Evolutionary conservation across 2,113 vertebrate genomes (phyloP).

Genomic region (Rhineura floridana): DNA sequence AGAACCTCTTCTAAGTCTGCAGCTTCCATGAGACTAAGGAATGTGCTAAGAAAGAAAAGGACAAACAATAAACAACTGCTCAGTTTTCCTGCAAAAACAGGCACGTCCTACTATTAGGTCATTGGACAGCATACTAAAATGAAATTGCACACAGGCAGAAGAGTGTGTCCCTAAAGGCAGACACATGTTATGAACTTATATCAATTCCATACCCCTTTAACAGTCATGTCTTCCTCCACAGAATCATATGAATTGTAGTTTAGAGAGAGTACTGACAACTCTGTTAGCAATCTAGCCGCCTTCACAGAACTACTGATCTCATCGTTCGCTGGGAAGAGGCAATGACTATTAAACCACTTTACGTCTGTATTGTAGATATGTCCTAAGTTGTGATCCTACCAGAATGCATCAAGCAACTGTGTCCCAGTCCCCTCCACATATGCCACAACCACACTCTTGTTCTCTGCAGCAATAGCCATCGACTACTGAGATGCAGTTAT

Average conservation of each 20-base stretch:
- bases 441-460: no score
- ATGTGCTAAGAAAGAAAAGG: conserved; percentile 76
- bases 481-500: no score
- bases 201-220: neutral
- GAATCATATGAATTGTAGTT: neutral
- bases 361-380: no score
- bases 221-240: neutral
- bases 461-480: no score
- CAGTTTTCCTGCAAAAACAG: neutral
- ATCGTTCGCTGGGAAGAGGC: neutral
- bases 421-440: no score
- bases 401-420: no score
- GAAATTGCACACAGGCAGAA: neutral
- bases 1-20: conserved; percentile 90
- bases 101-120: neutral
- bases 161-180: neutral
- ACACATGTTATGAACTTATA: no score
- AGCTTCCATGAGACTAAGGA: conserved; percentile 89
- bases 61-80: neutral
- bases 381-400: no score
- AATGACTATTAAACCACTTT: neutral
- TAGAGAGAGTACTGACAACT: neutral
- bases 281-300: neutral
- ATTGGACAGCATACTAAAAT: neutral
- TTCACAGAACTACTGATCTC: neutral